Base-by-base conservation (phyloP, 2,113 vertebrate species). In the Sinocyclocheilus anophthalmus region DNA sequence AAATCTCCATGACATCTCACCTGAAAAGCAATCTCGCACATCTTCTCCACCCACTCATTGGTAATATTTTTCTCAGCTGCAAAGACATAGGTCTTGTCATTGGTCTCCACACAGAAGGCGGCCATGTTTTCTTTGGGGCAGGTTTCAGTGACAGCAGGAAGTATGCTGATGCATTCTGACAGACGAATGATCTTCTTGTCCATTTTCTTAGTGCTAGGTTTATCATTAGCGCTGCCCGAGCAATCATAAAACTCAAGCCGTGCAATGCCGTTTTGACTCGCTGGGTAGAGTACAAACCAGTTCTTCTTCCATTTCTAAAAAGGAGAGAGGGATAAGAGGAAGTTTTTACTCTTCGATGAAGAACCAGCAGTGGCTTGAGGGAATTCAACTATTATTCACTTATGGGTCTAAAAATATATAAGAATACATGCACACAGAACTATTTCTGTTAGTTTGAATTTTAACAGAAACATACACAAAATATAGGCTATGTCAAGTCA, bases 251-350 rank as follows among this genome's bases (percentile, higher is more conserved):
- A 97, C 93, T 99, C 98, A 0, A 99, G 94, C 30, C 98, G 96
- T 3, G 98, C 97, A 1, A 99, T 98, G 61, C 98, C 98, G 26
- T 97, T 96, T 65, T 96, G 95, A 88, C 97, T 99, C 91, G 97
- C 97, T 0, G 97, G 96, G 91, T 97, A 99, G 26, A 99, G 94
- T 85, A 96, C 96, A 1, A 97, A 96, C 96, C 98, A 98, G 91
- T 95, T 97, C 93, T 98, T 97, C 94, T 96, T 98, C 98, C 98
- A 99, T 90, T 96, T 96, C 98, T 99, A 91, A 77, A 87, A 12
- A 37, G 26, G 5, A 86, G 82, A 45, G 76, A 37, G 20, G 20
- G 75, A 78, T 26, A 26, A 83, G 24, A n/a, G 16, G 63, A 53
- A 2, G 39, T 39, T 78, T 30, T 30, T 78, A 33, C 16, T 20